Evolutionary conservation across 1,140 invertebrate genomes (phyloP).

Genomic region (Drosophila grimshawi): DNA sequence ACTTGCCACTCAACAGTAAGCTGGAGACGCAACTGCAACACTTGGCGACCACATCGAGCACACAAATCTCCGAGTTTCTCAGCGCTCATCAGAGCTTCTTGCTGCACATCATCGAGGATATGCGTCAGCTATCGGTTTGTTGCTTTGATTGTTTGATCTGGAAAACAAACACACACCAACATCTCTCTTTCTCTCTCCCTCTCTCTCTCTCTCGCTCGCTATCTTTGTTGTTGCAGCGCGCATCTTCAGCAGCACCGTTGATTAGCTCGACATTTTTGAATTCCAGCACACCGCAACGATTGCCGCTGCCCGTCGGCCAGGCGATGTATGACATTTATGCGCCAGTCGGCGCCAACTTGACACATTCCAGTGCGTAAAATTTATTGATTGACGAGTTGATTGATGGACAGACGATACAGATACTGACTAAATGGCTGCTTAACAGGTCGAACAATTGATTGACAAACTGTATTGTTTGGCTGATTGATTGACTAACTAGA

Average conservation of each 20-base stretch:
- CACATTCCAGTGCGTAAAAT: conserved; percentile 72
- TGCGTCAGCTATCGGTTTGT: conserved; percentile 76
- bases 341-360: conserved; percentile 65
- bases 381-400: too few species aligned
- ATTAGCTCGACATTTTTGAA: conserved; percentile 65
- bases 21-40: conserved; percentile 66
- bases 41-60: conserved; percentile 55
- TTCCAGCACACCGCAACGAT: conserved; percentile 63
- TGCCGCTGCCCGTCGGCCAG: conserved; percentile 2
- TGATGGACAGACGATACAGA: too few species aligned
- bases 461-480: too few species aligned
- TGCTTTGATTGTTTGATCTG: background rate
- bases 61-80: conserved; percentile 69
- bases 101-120: conserved; percentile 77
- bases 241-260: conserved; percentile 39
- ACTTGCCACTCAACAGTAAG: conserved; percentile 45
- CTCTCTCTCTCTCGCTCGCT: background rate
- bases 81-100: conserved; percentile 74
- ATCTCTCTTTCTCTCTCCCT: background rate
- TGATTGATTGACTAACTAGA: too few species aligned
- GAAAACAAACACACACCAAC: background rate
- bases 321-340: conserved; percentile 59
- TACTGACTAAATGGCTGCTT: too few species aligned
- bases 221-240: conserved; percentile 6
- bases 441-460: too few species aligned